Conservation (phyloP, 2,888 invertebrate genomes). For the Spatulosminthurus flaviceps region DNA sequence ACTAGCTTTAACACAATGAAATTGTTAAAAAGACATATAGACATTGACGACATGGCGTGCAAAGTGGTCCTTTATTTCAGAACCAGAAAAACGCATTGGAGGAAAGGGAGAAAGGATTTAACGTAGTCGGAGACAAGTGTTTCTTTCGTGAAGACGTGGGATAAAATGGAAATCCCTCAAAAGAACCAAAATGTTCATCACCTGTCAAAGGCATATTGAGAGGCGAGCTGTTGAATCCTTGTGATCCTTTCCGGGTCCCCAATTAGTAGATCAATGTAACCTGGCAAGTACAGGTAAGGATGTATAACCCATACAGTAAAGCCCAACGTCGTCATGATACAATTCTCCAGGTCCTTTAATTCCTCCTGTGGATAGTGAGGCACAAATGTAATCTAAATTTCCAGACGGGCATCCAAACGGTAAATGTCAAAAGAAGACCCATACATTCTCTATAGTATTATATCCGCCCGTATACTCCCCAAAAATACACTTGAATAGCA, state of each 20-base stretch:
- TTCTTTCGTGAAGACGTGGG: neutral
- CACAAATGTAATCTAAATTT: slow-evolving; percentile 1
- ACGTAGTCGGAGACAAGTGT: slow-evolving; percentile 6
- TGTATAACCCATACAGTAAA: slow-evolving; percentile 35
- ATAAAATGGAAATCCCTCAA: neutral
- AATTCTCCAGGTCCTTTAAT: slow-evolving; percentile 33
- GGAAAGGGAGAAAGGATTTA: slow-evolving; percentile 17
- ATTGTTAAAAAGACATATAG: neutral
- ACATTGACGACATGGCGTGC: slow-evolving; percentile 30
- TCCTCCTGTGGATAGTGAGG: slow-evolving; percentile 30
- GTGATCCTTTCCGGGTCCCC: slow-evolving; percentile 6
- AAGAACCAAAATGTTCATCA: slow-evolving; percentile 15
- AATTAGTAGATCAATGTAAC: slow-evolving; percentile 4
- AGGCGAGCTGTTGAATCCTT: slow-evolving; percentile 29
- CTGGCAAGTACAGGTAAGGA: slow-evolving; percentile 28
- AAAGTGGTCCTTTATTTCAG: slow-evolving; percentile 33
- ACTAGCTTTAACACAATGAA: neutral
- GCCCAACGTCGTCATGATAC: slow-evolving; percentile 39
- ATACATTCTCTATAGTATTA: neutral
- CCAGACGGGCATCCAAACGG: neutral
- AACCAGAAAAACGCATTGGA: neutral
- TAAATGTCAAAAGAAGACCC: neutral
- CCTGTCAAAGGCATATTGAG: slow-evolving; percentile 38
- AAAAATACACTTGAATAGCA: slow-evolving; percentile 14
- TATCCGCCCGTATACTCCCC: neutral